These are phyloP conservation scores for Zootermopsis nevadensis DNA, from an alignment of 2,888 invertebrate genomes.

Conservation along the genomic window DNA sequence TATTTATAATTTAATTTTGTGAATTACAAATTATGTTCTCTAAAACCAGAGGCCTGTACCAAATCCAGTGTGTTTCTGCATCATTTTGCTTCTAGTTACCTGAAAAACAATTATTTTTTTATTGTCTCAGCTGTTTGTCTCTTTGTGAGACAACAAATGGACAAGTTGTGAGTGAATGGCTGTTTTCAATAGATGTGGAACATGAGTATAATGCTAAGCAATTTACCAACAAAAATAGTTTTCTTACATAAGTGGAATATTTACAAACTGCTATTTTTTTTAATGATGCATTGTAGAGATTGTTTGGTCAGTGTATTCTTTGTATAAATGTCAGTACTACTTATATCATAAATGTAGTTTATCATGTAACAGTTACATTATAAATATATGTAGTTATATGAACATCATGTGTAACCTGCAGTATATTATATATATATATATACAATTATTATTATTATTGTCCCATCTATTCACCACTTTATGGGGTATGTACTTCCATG, in stretches of 20 bases:
- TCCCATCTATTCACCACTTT: too few relatives aligned
- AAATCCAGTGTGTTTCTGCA: slow-evolving; percentile 19
- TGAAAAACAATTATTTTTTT: background rate
- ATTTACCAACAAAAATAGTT: background rate
- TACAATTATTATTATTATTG: slow-evolving; percentile 5
- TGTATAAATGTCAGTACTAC: slow-evolving; percentile 32
- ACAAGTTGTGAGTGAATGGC: background rate
- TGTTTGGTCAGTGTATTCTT: slow-evolving; percentile 16
- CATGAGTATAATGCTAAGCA: background rate
- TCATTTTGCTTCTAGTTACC: slow-evolving; percentile 37
- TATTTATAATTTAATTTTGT: slow-evolving; percentile 1
- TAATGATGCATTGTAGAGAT: slow-evolving; percentile 11
- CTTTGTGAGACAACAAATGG: background rate
- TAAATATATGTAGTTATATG: background rate
- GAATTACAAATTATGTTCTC: background rate
- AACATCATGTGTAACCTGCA: slow-evolving; percentile 13
- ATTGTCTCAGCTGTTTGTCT: background rate
- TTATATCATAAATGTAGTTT: slow-evolving; percentile 26
- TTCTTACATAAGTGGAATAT: background rate
- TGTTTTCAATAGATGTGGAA: background rate
- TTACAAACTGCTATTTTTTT: slow-evolving; percentile 21
- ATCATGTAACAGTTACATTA: slow-evolving; percentile 27
- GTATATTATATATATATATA: slow-evolving; percentile 4
- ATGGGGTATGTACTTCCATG: too few relatives aligned
- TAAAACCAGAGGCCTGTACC: slow-evolving; percentile 32